Conservation (phyloP, 2,888 invertebrate species). For the Dyspetes luteomarginatus region DNA sequence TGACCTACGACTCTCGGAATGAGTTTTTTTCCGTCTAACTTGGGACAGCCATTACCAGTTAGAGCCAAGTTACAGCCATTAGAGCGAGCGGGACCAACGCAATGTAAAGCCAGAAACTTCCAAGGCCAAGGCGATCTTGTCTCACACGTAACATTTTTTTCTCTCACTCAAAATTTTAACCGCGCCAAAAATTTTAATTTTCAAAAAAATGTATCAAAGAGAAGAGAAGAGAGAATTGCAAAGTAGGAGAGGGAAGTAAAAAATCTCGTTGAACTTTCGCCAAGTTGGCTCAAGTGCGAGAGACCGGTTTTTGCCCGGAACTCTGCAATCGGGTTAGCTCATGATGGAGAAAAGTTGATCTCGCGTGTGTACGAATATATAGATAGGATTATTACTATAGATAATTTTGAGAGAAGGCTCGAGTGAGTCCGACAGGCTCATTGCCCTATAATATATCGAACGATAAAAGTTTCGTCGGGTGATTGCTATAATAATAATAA, state of each 20-base stretch:
- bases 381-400: neutral
- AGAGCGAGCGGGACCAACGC: slow-evolving; percentile 40
- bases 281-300: slow-evolving; percentile 65
- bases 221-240: neutral
- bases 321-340: slow-evolving; percentile 62
- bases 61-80: slow-evolving; percentile 31
- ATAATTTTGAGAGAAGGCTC: slow-evolving; percentile 26
- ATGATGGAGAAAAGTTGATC: slow-evolving; percentile 46
- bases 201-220: neutral
- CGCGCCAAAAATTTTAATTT: neutral
- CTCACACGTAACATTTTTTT: slow-evolving; percentile 19
- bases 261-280: slow-evolving; percentile 69
- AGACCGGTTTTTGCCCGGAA: slow-evolving; percentile 66
- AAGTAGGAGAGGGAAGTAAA: slow-evolving; percentile 28
- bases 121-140: slow-evolving; percentile 33
- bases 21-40: slow-evolving; percentile 9
- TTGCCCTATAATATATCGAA: slow-evolving; percentile 26
- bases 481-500: slow-evolving; percentile 26
- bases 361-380: slow-evolving; percentile 26
- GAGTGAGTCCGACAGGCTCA: slow-evolving; percentile 17
- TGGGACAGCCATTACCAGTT: no score
- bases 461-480: slow-evolving; percentile 13
- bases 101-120: slow-evolving; percentile 32
- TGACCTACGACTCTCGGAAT: neutral
- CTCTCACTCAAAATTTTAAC: neutral